Evolutionary conservation across 2,888 invertebrate species (phyloP).

Genomic region (Eristalis arbustorum): DNA sequence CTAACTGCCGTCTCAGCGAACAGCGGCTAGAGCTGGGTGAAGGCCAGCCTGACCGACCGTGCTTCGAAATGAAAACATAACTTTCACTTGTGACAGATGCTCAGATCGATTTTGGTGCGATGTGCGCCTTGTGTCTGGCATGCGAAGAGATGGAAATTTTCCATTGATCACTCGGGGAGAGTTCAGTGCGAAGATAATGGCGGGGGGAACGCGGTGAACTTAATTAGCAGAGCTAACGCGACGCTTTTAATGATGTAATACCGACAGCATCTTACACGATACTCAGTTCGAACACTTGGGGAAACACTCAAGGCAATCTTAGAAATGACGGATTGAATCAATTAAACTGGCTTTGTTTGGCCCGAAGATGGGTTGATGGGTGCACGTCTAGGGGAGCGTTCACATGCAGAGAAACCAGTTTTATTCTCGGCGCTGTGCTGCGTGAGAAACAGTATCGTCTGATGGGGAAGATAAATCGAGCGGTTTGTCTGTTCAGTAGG

Average conservation of each 20-base stretch:
- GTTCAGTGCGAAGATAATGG: not conserved
- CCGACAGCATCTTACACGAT: not conserved
- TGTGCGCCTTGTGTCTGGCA: not conserved
- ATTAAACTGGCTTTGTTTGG: not conserved
- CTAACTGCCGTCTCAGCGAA: no score
- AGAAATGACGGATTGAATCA: not conserved
- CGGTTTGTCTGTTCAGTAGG: no score
- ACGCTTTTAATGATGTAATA: not conserved
- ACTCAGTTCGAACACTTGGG: not conserved
- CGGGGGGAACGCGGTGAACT: not conserved
- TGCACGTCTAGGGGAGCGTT: not conserved
- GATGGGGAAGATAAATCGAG: no score
- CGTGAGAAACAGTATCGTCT: no score
- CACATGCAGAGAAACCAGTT: not conserved
- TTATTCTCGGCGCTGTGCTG: no score
- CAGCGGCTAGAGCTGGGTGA: not conserved
- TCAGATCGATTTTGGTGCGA: not conserved
- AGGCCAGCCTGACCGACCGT: not conserved
- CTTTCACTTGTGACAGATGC: not conserved
- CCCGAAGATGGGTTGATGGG: not conserved
- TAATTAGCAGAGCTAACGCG: not conserved
- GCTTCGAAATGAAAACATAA: not conserved
- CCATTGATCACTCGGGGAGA: not conserved
- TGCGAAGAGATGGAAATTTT: not conserved
- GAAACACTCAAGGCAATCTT: not conserved